A percentile compares a stretch with the other conserved stretches of the same genome.
Evolutionary conservation across 2,113 vertebrate genomes (phyloP).

Genomic region (Chloroceryle aenea): DNA sequence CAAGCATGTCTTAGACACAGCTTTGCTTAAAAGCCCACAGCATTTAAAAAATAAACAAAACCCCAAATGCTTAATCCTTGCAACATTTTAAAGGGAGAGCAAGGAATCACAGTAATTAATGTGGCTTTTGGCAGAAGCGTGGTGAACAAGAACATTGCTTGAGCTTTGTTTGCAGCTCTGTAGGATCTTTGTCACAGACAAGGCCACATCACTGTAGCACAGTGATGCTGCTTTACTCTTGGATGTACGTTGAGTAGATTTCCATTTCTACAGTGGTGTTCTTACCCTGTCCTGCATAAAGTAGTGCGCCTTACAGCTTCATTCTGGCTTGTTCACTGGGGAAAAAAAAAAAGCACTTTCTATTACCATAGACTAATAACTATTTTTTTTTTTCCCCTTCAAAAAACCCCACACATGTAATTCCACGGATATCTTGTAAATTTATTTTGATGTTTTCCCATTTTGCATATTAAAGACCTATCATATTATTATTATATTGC

Average conservation of each 20-base stretch:
- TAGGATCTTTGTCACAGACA: background rate
- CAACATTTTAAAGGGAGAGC: background rate
- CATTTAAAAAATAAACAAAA: background rate
- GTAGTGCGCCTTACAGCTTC: background rate
- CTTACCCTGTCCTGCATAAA: background rate
- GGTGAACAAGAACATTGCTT: background rate
- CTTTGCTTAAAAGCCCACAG: background rate
- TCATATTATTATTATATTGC: background rate
- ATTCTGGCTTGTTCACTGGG: background rate
- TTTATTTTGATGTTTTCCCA: background rate
- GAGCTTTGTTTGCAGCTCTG: background rate
- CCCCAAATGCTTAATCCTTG: background rate
- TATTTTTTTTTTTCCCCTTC: background rate
- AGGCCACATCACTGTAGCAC: background rate
- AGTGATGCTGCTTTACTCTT: background rate
- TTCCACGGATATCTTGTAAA: background rate
- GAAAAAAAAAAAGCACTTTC: background rate
- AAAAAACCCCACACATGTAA: fast-evolving
- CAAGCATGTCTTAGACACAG: background rate
- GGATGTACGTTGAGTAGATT: background rate
- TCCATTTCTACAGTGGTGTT: background rate
- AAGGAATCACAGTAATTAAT: background rate
- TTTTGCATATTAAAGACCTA: background rate
- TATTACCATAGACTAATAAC: background rate
- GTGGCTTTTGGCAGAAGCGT: background rate